phyloP scores from a whole-genome alignment of 1,140 invertebrate species.

The Caligus rogercresseyi region DNA sequence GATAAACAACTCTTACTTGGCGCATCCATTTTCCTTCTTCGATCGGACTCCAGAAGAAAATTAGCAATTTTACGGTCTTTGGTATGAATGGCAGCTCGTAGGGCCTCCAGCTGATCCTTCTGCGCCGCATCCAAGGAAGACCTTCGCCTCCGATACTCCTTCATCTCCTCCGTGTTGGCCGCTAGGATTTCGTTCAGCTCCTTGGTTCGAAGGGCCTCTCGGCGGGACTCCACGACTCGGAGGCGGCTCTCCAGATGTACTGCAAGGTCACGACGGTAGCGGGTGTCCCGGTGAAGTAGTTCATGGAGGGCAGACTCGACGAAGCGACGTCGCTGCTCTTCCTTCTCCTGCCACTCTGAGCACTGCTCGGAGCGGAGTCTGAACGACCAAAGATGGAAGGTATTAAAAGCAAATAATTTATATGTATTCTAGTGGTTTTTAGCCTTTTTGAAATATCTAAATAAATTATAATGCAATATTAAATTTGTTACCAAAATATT shows the following conservation, averaged over 20 bases:
- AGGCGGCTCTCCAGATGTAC: neutral
- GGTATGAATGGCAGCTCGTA: neutral
- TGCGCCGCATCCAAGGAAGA: neutral
- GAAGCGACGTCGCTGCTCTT: neutral
- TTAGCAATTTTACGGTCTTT: neutral
- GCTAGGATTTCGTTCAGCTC: neutral
- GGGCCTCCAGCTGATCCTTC: neutral
- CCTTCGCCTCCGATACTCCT: neutral
- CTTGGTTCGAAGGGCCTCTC: neutral
- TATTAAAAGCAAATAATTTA: too few relatives aligned
- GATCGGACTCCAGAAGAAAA: neutral
- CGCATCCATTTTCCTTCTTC: neutral
- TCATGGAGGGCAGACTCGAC: conserved; percentile 4
- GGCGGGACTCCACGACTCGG: neutral
- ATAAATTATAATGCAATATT: too few relatives aligned
- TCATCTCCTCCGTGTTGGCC: neutral
- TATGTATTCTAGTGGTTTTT: too few relatives aligned
- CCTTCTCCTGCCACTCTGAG: neutral
- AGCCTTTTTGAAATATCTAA: too few relatives aligned
- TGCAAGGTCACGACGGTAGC: conserved; percentile 1
- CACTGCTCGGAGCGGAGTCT: neutral
- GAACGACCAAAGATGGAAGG: neutral
- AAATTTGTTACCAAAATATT: too few relatives aligned
- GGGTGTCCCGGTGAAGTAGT: neutral
- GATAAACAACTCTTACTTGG: too few relatives aligned